Conservation (phyloP, 2,113 vertebrate genomes). For the Hydropotes inermis region DNA sequence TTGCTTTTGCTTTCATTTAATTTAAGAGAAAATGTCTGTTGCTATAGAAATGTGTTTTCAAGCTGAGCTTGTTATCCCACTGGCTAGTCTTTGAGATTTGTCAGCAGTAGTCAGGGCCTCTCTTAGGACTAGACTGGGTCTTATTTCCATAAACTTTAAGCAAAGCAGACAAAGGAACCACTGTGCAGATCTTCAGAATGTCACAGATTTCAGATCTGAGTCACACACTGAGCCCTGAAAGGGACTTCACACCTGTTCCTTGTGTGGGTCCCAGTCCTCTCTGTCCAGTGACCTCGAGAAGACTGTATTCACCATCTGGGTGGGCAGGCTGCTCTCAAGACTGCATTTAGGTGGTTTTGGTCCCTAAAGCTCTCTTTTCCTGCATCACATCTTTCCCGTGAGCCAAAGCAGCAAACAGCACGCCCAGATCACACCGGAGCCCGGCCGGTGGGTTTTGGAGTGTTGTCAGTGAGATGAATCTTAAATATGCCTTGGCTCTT, state of each 20-base stretch:
- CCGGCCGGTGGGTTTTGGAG: neutral
- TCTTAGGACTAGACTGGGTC: neutral
- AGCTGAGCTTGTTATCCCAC: neutral
- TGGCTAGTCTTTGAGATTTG: neutral
- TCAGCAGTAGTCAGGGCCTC: neutral
- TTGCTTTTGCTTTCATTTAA: neutral
- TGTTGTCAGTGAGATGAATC: neutral
- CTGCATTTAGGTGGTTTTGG: neutral
- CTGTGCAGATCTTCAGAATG: neutral
- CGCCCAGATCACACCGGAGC: neutral
- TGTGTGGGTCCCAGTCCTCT: neutral
- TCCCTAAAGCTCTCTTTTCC: neutral
- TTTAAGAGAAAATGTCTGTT: constrained; percentile 30
- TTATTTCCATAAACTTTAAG: neutral
- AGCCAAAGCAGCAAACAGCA: neutral
- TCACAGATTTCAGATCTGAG: constrained; percentile 10
- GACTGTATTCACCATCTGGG: neutral
- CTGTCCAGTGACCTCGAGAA: neutral
- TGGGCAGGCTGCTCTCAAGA: neutral
- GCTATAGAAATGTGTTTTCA: neutral
- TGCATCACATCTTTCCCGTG: neutral
- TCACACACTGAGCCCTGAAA: neutral
- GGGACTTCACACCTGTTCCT: neutral
- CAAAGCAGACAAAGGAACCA: neutral
- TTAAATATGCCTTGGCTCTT: neutral